Evolutionary conservation across 2,888 invertebrate genomes (phyloP).

Genomic region (Drepanosiphum platanoidis): DNA sequence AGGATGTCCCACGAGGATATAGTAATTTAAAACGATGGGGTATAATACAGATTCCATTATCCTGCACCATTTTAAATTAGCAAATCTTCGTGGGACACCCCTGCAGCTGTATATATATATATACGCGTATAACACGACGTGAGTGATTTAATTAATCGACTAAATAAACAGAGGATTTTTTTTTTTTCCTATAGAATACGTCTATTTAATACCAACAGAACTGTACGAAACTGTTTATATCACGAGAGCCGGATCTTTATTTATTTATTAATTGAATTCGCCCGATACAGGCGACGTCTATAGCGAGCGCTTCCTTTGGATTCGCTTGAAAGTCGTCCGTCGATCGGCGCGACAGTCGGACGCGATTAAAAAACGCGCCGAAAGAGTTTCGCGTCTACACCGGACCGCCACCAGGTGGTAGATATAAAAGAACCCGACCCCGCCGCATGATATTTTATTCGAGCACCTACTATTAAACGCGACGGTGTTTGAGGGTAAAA

Average conservation of each 20-base stretch:
- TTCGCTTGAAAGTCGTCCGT: not conserved
- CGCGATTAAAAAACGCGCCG: too few relatives aligned
- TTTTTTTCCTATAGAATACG: not conserved
- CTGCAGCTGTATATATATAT: not conserved
- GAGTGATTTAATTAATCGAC: not conserved
- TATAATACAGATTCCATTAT: slow-evolving; percentile 2
- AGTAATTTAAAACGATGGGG: not conserved
- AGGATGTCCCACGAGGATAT: not conserved
- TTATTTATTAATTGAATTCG: not conserved
- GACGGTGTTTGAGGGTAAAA: too few relatives aligned
- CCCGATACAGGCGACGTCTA: not conserved
- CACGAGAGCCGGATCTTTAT: not conserved
- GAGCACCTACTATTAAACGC: not conserved
- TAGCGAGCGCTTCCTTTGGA: not conserved
- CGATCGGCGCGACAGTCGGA: too few relatives aligned
- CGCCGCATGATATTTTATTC: not conserved
- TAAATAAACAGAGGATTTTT: not conserved
- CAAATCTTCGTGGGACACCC: not conserved
- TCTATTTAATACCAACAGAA: not conserved
- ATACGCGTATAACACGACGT: not conserved
- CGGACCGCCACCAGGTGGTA: too few relatives aligned
- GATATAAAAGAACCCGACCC: too few relatives aligned
- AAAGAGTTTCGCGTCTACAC: too few relatives aligned
- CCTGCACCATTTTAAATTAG: not conserved
- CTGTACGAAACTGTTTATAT: not conserved